A percentile compares a stretch with the other conserved stretches of the same genome.
Conservation (phyloP, 2,113 vertebrate species). For the Dipodomys ordii region DNA sequence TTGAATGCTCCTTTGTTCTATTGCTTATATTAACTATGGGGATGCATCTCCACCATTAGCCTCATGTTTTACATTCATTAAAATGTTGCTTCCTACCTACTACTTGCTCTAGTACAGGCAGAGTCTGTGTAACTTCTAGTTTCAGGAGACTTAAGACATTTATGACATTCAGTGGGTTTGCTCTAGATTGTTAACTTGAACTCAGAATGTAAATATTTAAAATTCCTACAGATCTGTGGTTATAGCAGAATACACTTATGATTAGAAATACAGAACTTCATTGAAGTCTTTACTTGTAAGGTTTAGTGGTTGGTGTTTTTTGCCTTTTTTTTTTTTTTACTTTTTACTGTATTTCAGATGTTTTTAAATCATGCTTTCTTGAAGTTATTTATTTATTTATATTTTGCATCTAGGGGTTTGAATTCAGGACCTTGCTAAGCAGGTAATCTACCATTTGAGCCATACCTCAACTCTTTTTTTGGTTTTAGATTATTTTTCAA, state of each 20-base stretch:
- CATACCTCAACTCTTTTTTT: too few species aligned
- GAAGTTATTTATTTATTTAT: background rate
- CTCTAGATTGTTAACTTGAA: conserved; percentile 56
- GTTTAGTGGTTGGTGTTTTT: background rate
- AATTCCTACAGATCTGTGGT: background rate
- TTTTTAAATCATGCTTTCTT: background rate
- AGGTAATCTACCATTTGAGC: too few species aligned
- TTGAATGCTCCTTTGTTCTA: background rate
- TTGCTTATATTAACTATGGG: background rate
- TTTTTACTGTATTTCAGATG: background rate
- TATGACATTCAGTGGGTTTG: conserved; percentile 46
- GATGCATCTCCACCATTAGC: conserved; percentile 1
- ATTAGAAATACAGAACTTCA: background rate
- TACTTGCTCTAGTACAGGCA: background rate
- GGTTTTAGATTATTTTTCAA: too few species aligned
- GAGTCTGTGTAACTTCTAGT: conserved; percentile 34
- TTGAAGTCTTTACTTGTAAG: background rate
- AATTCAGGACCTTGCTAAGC: too few species aligned
- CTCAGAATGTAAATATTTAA: conserved; percentile 18
- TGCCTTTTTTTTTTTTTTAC: background rate
- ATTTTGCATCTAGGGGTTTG: too few species aligned
- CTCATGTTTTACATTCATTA: conserved; percentile 18
- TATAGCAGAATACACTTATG: background rate
- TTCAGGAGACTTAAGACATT: conserved; percentile 45
- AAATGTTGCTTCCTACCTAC: conserved; percentile 35